Conservation (phyloP, 2,888 invertebrate species). For the Netelia inedita region DNA sequence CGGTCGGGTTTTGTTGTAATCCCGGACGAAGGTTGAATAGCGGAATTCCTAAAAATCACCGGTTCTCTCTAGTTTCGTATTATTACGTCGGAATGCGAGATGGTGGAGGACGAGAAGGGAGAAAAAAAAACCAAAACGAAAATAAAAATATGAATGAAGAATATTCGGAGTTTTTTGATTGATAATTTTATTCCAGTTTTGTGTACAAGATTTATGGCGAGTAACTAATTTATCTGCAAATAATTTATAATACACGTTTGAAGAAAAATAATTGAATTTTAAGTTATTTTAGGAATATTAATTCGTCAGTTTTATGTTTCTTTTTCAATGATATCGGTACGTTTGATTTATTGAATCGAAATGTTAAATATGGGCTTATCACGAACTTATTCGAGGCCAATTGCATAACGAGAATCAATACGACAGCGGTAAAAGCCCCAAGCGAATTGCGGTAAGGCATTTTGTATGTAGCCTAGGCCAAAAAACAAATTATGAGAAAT, state of each 20-base stretch:
- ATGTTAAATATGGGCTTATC: slow-evolving; percentile 42
- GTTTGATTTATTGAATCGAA: slow-evolving; percentile 18
- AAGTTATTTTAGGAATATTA: no score
- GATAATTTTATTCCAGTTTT: background rate
- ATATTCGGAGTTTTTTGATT: background rate
- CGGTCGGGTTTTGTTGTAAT: slow-evolving; percentile 60
- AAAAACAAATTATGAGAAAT: slow-evolving; percentile 22
- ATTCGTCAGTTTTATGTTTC: background rate
- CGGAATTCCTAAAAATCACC: slow-evolving; percentile 57
- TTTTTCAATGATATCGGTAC: background rate
- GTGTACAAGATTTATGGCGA: background rate
- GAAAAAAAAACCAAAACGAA: slow-evolving; percentile 1
- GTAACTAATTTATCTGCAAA: background rate
- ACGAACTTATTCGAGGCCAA: slow-evolving; percentile 49
- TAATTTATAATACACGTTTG: background rate
- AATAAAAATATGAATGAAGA: slow-evolving; percentile 2
- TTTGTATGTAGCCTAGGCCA: background rate
- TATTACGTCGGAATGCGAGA: slow-evolving; percentile 33
- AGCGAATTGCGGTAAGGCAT: slow-evolving; percentile 19
- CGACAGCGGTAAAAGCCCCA: slow-evolving; percentile 22
- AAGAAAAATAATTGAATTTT: no score
- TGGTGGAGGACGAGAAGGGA: background rate
- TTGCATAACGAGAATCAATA: slow-evolving; percentile 51
- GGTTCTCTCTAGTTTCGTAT: slow-evolving; percentile 36
- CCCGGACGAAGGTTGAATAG: slow-evolving; percentile 59